phyloP scores from a whole-genome alignment of 35 echinoderm and acorn worm genomes.

The Eucidaris tribuloides region DNA sequence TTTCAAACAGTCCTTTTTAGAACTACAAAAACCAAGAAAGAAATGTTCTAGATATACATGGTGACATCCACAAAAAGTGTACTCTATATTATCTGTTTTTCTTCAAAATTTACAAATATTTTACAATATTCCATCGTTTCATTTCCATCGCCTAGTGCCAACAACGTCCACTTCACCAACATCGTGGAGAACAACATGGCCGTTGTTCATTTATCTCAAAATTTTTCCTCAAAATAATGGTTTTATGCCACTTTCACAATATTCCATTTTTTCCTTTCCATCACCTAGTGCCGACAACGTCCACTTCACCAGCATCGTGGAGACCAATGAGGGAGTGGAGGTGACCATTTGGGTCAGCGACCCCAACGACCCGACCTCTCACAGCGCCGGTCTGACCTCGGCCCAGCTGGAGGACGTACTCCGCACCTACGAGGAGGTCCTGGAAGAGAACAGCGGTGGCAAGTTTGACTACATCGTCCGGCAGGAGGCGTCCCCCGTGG shows the following conservation, averaged over 20 bases:
- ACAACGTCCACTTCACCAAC: slow-evolving; percentile 38
- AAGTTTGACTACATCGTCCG: slow-evolving; percentile 53
- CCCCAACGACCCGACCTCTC: slow-evolving; percentile 47
- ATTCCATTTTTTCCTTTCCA: not conserved
- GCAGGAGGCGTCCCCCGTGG: not conserved
- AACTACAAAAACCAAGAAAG: too few species aligned
- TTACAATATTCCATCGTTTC: not conserved
- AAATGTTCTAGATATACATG: too few species aligned
- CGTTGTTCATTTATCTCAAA: too few species aligned
- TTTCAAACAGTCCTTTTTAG: too few species aligned
- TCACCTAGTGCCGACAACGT: slow-evolving; percentile 54
- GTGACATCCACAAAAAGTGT: too few species aligned
- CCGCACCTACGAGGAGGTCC: slow-evolving; percentile 8
- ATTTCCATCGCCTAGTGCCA: slow-evolving; percentile 22
- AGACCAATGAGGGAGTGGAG: slow-evolving; percentile 30
- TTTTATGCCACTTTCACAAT: too few species aligned
- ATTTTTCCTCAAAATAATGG: too few species aligned
- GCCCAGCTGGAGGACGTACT: slow-evolving; percentile 43
- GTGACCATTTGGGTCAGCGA: slow-evolving; percentile 83
- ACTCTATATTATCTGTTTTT: too few species aligned
- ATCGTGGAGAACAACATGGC: slow-evolving; percentile 20
- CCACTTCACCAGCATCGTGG: slow-evolving; percentile 26
- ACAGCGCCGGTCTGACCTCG: slow-evolving; percentile 37
- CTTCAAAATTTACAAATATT: too few species aligned
- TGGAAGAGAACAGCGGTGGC: slow-evolving; percentile 33